phyloP scores from a whole-genome alignment of 2,797 vertebrate species.

The Eurystomus glaucurus region DNA sequence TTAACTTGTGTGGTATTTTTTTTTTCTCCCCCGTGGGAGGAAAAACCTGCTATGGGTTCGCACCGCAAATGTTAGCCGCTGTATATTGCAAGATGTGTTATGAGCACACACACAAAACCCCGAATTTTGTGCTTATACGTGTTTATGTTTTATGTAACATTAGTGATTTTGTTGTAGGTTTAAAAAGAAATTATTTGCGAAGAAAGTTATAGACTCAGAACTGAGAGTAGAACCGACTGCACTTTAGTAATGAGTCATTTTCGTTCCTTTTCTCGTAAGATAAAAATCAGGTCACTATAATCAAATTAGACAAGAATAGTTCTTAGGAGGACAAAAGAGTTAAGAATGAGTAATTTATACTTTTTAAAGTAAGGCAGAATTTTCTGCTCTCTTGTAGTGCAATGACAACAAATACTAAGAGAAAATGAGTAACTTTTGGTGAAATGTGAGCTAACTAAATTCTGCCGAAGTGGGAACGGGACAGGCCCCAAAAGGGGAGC shows the following conservation, averaged over 20 bases:
- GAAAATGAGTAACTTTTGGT: conserved; percentile 55
- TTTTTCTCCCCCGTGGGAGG: neutral
- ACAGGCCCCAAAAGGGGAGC: neutral
- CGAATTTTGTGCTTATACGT: fast-evolving
- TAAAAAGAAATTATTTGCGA: conserved; percentile 32
- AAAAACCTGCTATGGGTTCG: conserved; percentile 24
- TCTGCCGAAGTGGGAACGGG: neutral
- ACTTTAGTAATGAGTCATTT: conserved; percentile 63
- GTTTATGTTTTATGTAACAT: neutral
- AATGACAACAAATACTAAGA: conserved; percentile 24
- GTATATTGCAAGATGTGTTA: neutral
- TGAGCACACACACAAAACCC: fast-evolving
- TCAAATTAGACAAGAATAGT: conserved; percentile 68
- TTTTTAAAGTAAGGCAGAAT: conserved; percentile 65
- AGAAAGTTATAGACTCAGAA: neutral
- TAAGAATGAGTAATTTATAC: conserved; percentile 65
- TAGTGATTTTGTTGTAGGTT: neutral
- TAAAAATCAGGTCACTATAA: conserved; percentile 71
- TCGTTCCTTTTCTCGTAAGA: conserved; percentile 51
- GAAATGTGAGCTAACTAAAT: conserved; percentile 30
- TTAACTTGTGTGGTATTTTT: conserved; percentile 46
- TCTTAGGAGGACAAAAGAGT: conserved; percentile 67
- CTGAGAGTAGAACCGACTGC: neutral
- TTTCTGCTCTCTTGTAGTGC: conserved; percentile 41
- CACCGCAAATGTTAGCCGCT: neutral